Conservation (phyloP, 2,113 vertebrate genomes). For the Cynoglossus semilaevis region DNA sequence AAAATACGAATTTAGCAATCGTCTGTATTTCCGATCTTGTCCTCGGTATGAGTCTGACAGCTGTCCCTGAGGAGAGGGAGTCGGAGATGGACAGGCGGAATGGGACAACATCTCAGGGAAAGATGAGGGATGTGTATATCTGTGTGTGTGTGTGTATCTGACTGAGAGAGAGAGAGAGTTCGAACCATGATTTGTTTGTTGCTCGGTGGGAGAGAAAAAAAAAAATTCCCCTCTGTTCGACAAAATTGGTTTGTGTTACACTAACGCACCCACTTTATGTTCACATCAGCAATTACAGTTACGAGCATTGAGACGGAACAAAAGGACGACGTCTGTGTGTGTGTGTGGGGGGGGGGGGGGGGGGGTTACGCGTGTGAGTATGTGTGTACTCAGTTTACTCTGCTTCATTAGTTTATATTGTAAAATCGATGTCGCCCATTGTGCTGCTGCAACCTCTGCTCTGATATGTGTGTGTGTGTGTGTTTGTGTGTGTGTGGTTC, state of each 20-base stretch:
- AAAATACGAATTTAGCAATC: too few relatives aligned
- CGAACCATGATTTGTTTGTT: conserved; percentile 36
- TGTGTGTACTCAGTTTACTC: conserved; percentile 47
- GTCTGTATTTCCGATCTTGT: too few relatives aligned
- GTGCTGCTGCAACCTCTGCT: conserved; percentile 43
- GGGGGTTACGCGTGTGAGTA: too few relatives aligned
- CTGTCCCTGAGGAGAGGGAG: conserved; percentile 70
- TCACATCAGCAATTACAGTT: conserved; percentile 57
- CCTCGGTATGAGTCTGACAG: conserved; percentile 59
- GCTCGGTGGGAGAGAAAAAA: background rate
- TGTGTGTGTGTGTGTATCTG: conserved; percentile 3
- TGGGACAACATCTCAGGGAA: conserved; percentile 64
- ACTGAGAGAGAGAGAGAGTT: conserved; percentile 2
- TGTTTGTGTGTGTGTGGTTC: background rate
- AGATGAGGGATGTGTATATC: background rate
- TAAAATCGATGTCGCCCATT: conserved; percentile 68
- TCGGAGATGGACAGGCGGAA: conserved; percentile 34
- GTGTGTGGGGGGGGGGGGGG: too few relatives aligned
- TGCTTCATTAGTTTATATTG: conserved; percentile 71
- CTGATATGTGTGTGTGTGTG: conserved; percentile 22
- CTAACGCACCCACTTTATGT: conserved; percentile 61
- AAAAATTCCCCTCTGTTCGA: background rate
- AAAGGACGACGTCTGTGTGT: conserved; percentile 43
- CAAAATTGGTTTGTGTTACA: conserved; percentile 63
- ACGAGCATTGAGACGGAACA: conserved; percentile 46